Evolutionary conservation across 1,140 invertebrate species (phyloP).

Genomic region (Cotesia chilonis): DNA sequence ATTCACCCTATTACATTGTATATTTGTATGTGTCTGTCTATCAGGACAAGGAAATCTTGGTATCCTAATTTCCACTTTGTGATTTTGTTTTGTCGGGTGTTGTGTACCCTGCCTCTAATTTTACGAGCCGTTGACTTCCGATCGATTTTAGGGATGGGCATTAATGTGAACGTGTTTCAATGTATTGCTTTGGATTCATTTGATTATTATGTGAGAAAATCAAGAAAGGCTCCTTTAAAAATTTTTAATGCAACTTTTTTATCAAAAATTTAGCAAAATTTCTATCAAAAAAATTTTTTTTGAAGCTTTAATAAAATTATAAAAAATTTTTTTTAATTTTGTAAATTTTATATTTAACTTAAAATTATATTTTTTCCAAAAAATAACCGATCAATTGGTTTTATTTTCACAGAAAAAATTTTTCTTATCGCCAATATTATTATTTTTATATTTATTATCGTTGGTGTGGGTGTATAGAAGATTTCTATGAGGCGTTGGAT

Average conservation of each 20-base stretch:
- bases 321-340: too few relatives aligned
- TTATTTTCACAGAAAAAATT: too few relatives aligned
- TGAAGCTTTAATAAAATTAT: too few relatives aligned
- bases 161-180: neutral
- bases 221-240: too few relatives aligned
- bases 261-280: too few relatives aligned
- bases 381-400: too few relatives aligned
- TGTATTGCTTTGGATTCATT: too few relatives aligned
- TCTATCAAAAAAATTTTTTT: too few relatives aligned
- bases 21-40: too few relatives aligned
- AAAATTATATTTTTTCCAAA: too few relatives aligned
- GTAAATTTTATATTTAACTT: too few relatives aligned
- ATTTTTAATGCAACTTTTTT: too few relatives aligned
- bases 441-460: neutral
- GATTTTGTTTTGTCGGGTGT: slow-evolving; percentile 54
- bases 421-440: neutral
- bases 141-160: slow-evolving; percentile 50
- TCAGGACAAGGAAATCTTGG: slow-evolving; percentile 2
- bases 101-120: slow-evolving; percentile 56
- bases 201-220: neutral
- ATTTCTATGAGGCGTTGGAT: slow-evolving; percentile 27
- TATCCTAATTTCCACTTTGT: slow-evolving; percentile 21
- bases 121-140: slow-evolving; percentile 65
- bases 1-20: slow-evolving; percentile 17
- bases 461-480: neutral